Base-by-base conservation (phyloP, 2,888 invertebrate genomes). In the Sturmia bella region DNA sequence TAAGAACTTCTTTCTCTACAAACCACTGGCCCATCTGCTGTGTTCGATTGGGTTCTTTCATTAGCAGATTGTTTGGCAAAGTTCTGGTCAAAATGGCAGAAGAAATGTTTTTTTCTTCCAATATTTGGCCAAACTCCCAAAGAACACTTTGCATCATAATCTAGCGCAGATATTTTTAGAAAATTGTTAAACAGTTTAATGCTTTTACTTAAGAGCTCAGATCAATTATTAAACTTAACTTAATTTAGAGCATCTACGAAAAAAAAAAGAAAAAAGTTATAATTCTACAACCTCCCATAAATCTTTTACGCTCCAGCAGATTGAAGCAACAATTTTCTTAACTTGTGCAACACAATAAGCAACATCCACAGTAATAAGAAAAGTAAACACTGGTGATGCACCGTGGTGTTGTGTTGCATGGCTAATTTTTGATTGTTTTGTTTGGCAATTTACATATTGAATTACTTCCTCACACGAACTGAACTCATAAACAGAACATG, bases 351-450 rank as follows among this genome's bases (percentile, higher is more conserved):
- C 56, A 57, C 63, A 54, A 69, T 56, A 32, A 32, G n/a, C 32
- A 32, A 32, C 32, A 74, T n/a, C n/a, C n/a, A 74, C 39, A 64
- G 56, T 41, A 17, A 43, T 59, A 11, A 50, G 21, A 21, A 24
- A 13, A 56, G 45, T n/a, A 43, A 43, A n/a, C 19, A 41, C 43
- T 37, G 41, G 21, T 9, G 73, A 73, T 73, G 73, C 54, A 43
- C 43, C 61, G 4, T 74, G 61, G 61, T 76, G 61, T 76, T 74
- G 83, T 81, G 76, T 84, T 84, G 86, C 87, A 84, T 86, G 84
- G 87, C 88, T 85, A 88, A 88, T 88, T 87, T 87, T 87, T 88
- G 87, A 88, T 88, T 88, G 85, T 86, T 85, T 78, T 79, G 72
- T 79, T 86, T 85, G 69, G 86, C 86, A 88, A 88, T 88, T 86